These are phyloP conservation scores for Bettongia penicillata DNA, from an alignment of 2,113 vertebrate species.

Conservation along the genomic window DNA sequence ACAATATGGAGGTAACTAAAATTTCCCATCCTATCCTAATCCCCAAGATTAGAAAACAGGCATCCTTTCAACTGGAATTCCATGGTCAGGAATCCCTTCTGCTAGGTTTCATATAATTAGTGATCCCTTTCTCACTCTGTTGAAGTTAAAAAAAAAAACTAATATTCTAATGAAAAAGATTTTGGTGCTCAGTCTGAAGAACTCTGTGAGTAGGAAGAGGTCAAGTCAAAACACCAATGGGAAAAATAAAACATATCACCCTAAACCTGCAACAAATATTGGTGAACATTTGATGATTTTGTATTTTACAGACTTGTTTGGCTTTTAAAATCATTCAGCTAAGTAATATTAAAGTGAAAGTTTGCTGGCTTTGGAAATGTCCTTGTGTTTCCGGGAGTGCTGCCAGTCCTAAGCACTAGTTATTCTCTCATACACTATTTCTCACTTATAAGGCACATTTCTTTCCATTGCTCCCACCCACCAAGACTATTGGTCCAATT, in stretches of 20 bases:
- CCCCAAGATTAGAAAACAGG: not conserved
- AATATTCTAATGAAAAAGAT: not conserved
- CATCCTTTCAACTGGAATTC: not conserved
- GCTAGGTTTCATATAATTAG: not conserved
- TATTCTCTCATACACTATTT: constrained; percentile 49
- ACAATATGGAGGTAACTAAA: not conserved
- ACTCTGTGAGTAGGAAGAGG: not conserved
- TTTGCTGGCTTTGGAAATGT: constrained; percentile 53
- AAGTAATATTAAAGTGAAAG: constrained; percentile 45
- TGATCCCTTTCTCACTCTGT: not conserved
- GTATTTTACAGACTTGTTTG: not conserved
- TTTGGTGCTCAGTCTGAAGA: not conserved
- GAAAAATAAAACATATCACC: not conserved
- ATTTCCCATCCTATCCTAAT: too few species aligned
- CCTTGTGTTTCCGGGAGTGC: constrained; percentile 29
- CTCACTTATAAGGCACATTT: constrained; percentile 50
- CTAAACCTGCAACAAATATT: not conserved
- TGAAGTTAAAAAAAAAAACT: not conserved
- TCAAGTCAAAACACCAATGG: not conserved
- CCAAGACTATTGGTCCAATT: constrained; percentile 63
- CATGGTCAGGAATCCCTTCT: not conserved
- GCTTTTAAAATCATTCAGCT: constrained; percentile 53
- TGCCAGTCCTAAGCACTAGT: constrained; percentile 51
- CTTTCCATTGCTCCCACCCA: constrained; percentile 59
- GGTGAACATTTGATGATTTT: not conserved